These are phyloP conservation scores for Drosophila cognata DNA, from an alignment of 2,888 invertebrate species.

Conservation along the genomic window DNA sequence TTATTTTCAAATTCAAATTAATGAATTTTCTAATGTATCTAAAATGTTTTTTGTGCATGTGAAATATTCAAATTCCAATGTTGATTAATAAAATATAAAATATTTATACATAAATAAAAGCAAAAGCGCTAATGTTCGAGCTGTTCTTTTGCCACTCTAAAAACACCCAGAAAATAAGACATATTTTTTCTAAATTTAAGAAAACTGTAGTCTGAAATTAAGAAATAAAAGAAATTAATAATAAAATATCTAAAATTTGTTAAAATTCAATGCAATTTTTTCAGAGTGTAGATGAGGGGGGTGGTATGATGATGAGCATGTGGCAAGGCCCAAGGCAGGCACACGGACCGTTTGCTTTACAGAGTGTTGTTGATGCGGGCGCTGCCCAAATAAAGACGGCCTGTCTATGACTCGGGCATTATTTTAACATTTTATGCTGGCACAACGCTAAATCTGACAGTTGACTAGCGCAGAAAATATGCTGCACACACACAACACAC, in stretches of 20 bases:
- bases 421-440: constrained; percentile 82
- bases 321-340: constrained; percentile 31
- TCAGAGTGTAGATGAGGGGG: neutral
- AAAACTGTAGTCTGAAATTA: neutral
- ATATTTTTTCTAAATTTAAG: neutral
- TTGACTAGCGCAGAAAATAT: constrained; percentile 79
- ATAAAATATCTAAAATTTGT: too few species aligned
- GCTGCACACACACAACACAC: constrained; percentile 46
- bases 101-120: neutral
- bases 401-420: constrained; percentile 76
- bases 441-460: constrained; percentile 80
- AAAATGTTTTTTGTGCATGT: neutral
- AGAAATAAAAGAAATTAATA: neutral
- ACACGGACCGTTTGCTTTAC: neutral
- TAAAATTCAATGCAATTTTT: neutral
- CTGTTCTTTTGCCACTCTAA: neutral
- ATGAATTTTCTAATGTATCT: neutral
- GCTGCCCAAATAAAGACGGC: constrained; percentile 70
- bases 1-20: neutral
- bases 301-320: constrained; percentile 36
- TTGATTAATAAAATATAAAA: neutral
- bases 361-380: constrained; percentile 54
- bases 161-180: neutral
- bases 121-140: rapidly evolving
- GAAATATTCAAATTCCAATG: neutral